Percentiles rank a stretch among this genome's conserved stretches.
These are phyloP conservation scores for Acanthurus lineatus DNA, from an alignment of 2,797 vertebrate genomes.

Conservation along the genomic window DNA sequence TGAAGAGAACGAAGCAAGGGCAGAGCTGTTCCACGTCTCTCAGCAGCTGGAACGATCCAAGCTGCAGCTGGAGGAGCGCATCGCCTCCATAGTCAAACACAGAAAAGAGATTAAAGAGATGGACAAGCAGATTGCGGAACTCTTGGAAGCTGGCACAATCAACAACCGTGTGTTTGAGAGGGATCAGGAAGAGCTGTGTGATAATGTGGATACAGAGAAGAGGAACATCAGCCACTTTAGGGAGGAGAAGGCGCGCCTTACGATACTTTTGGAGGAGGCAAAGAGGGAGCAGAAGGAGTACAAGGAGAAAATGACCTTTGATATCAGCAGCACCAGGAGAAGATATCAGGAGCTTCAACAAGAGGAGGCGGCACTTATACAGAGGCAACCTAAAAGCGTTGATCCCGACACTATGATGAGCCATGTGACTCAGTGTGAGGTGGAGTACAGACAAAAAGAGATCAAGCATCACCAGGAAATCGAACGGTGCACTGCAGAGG, in stretches of 20 bases:
- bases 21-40: slow-evolving; percentile 43
- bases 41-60: slow-evolving; percentile 67
- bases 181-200: slow-evolving; percentile 55
- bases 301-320: slow-evolving; percentile 46
- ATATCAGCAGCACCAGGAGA: slow-evolving; percentile 36
- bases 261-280: slow-evolving; percentile 34
- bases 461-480: slow-evolving; percentile 29
- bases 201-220: slow-evolving; percentile 49
- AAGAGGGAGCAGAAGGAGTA: slow-evolving; percentile 65
- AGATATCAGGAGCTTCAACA: slow-evolving; percentile 61
- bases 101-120: slow-evolving; percentile 68
- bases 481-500: slow-evolving; percentile 31
- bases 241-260: slow-evolving; percentile 57
- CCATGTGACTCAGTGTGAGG: slow-evolving; percentile 29
- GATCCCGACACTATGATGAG: slow-evolving; percentile 45
- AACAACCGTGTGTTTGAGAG: slow-evolving; percentile 57
- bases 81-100: slow-evolving; percentile 61
- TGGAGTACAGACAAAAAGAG: slow-evolving; percentile 50
- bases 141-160: slow-evolving; percentile 54
- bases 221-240: slow-evolving; percentile 39
- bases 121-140: slow-evolving; percentile 68
- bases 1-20: slow-evolving; percentile 60
- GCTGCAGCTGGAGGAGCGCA: slow-evolving; percentile 66
- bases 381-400: slow-evolving; percentile 35
- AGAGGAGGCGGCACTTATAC: slow-evolving; percentile 65